Evolutionary conservation across 1,140 invertebrate species (phyloP).

Genomic region (Periplaneta americana): DNA sequence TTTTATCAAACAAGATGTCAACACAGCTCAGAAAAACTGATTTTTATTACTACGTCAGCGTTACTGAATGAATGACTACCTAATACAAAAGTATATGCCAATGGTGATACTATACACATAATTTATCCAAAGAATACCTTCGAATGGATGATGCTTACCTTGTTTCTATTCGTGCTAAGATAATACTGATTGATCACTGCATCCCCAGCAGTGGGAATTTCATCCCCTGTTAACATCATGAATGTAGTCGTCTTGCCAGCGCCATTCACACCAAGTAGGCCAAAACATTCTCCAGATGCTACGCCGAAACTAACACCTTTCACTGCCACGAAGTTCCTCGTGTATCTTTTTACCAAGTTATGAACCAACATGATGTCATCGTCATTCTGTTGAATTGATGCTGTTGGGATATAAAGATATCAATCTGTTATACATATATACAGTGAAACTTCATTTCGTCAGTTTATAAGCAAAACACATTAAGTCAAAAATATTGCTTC

Average conservation of each 20-base stretch:
- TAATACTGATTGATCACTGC: slow-evolving; percentile 29
- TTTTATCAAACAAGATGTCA: no score
- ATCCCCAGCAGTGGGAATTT: slow-evolving; percentile 53
- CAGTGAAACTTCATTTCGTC: no score
- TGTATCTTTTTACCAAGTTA: slow-evolving; percentile 58
- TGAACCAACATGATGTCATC: slow-evolving; percentile 7
- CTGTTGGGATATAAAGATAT: not conserved
- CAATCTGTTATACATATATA: no score
- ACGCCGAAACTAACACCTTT: slow-evolving; percentile 62
- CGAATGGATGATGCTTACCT: slow-evolving; percentile 8
- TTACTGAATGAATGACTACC: no score
- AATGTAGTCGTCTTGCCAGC: slow-evolving; percentile 83
- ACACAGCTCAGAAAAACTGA: no score
- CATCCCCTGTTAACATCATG: slow-evolving; percentile 84
- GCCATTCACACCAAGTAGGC: slow-evolving; percentile 82
- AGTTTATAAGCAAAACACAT: no score
- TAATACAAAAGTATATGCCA: no score
- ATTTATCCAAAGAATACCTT: no score
- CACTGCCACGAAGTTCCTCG: slow-evolving; percentile 62
- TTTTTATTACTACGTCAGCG: no score
- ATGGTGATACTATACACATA: no score
- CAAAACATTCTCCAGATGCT: slow-evolving; percentile 76
- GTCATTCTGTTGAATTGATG: not conserved
- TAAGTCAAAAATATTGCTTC: no score
- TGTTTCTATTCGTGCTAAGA: not conserved